Evolutionary conservation across 2,888 invertebrate genomes (phyloP).

Genomic region (Spialia ferax): DNA sequence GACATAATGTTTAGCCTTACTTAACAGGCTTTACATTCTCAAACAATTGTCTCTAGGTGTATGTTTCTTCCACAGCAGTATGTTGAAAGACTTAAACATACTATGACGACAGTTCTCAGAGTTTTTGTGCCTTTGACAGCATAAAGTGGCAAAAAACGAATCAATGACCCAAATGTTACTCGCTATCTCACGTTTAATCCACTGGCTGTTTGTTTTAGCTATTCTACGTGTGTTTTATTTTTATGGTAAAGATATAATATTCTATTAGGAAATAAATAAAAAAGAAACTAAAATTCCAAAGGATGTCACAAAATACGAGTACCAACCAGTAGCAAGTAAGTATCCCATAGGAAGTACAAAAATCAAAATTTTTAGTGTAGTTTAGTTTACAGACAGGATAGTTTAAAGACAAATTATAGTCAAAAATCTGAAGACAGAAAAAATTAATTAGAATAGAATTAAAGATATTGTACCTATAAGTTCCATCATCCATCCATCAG

Average conservation of each 20-base stretch:
- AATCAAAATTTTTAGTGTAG: too few species aligned
- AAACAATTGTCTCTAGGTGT: conserved; percentile 49
- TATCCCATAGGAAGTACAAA: too few species aligned
- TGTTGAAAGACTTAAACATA: conserved; percentile 62
- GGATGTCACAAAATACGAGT: too few species aligned
- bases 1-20: conserved; percentile 35
- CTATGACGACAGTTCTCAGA: conserved; percentile 64
- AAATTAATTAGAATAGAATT: too few species aligned
- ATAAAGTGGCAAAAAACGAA: conserved; percentile 58
- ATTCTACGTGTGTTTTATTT: background rate
- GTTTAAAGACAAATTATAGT: too few species aligned
- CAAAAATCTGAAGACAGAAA: too few species aligned
- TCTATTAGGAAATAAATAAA: conserved; percentile 4
- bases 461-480: too few species aligned
- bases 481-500: too few species aligned
- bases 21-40: conserved; percentile 34
- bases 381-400: too few species aligned
- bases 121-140: conserved; percentile 57
- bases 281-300: too few species aligned
- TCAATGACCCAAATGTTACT: conserved; percentile 50
- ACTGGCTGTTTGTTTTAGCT: conserved; percentile 14
- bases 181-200: conserved; percentile 27
- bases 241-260: background rate
- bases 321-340: too few species aligned
- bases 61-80: conserved; percentile 53